phyloP scores from a whole-genome alignment of 1,140 invertebrate species.

The Idris sp. region DNA sequence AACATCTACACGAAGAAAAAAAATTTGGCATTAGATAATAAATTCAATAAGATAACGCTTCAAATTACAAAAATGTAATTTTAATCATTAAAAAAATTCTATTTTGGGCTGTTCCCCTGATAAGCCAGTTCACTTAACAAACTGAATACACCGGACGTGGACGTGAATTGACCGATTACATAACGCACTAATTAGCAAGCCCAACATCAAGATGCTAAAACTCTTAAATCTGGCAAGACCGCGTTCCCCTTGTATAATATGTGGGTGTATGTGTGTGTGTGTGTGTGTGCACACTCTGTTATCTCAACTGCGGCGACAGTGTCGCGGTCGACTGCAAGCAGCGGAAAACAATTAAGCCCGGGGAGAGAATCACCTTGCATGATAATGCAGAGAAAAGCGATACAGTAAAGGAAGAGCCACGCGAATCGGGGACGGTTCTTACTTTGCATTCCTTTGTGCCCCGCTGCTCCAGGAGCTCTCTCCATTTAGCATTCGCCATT shows the following conservation, averaged over 20 bases:
- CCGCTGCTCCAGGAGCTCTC: slow-evolving; percentile 70
- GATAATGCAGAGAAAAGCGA: slow-evolving; percentile 74
- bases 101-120: too few relatives aligned
- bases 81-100: too few relatives aligned
- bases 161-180: too few relatives aligned
- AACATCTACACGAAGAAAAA: too few relatives aligned
- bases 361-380: slow-evolving; percentile 72
- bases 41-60: too few relatives aligned
- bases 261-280: slow-evolving; percentile 45
- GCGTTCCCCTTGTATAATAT: slow-evolving; percentile 15
- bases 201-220: too few relatives aligned
- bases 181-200: too few relatives aligned
- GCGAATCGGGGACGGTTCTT: slow-evolving; percentile 71
- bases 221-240: slow-evolving; percentile 19
- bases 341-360: slow-evolving; percentile 73
- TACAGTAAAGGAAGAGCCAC: slow-evolving; percentile 66
- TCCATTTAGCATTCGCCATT: slow-evolving; percentile 63
- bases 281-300: slow-evolving; percentile 38
- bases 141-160: too few relatives aligned
- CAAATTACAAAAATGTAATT: too few relatives aligned
- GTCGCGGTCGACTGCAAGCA: slow-evolving; percentile 50
- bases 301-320: slow-evolving; percentile 53
- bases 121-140: too few relatives aligned
- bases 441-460: slow-evolving; percentile 79
- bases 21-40: too few relatives aligned